Percentiles rank a stretch among this genome's conserved stretches.
phyloP scores from a whole-genome alignment of 2,888 invertebrate species.

The Stenolophus ochropezus region DNA sequence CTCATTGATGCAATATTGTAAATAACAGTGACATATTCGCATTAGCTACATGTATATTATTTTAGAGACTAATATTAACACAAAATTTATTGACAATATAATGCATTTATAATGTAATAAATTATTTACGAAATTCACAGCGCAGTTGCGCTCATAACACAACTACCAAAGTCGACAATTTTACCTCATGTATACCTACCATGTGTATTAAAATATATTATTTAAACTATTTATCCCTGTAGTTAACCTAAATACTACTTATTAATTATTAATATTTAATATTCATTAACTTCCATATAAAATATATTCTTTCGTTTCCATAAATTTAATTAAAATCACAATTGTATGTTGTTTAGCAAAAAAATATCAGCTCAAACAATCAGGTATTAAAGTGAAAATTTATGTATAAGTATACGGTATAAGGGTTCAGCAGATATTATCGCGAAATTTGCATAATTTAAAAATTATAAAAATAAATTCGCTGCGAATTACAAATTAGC shows the following conservation, averaged over 20 bases:
- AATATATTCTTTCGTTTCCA: too few species aligned
- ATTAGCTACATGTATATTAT: background rate
- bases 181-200: too few species aligned
- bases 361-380: background rate
- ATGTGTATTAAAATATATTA: too few species aligned
- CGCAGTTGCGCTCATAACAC: too few species aligned
- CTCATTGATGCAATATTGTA: background rate
- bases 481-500: background rate
- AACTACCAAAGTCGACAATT: too few species aligned
- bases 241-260: too few species aligned
- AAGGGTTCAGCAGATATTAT: background rate
- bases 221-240: too few species aligned
- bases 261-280: too few species aligned
- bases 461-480: constrained; percentile 4
- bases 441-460: background rate
- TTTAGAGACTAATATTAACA: background rate
- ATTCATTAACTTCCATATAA: too few species aligned
- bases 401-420: background rate
- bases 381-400: background rate
- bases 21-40: background rate
- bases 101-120: background rate
- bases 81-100: background rate
- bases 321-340: too few species aligned
- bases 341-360: too few species aligned
- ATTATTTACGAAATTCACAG: background rate